These are phyloP conservation scores for Bettongia penicillata DNA, from an alignment of 2,113 vertebrate species.

Conservation along the genomic window DNA sequence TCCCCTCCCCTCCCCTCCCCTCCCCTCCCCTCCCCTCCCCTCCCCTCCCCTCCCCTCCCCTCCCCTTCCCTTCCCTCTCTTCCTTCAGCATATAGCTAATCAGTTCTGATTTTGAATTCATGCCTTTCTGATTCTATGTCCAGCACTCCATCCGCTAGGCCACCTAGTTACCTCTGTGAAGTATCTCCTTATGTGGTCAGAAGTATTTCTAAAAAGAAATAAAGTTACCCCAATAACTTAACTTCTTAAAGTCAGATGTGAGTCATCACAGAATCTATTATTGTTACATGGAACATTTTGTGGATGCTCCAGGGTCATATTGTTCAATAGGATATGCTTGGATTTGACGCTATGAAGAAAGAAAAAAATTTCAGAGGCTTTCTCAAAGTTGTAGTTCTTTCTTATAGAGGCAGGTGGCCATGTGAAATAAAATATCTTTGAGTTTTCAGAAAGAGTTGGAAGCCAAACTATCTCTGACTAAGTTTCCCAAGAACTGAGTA, in stretches of 20 bases:
- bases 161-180: neutral
- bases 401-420: neutral
- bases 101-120: neutral
- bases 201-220: neutral
- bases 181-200: no score
- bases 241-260: neutral
- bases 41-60: no score
- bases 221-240: neutral
- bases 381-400: neutral
- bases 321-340: neutral
- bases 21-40: no score
- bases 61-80: no score
- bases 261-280: neutral
- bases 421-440: neutral
- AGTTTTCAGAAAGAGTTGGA: neutral
- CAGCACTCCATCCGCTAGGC: neutral
- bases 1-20: no score
- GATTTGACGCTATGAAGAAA: neutral
- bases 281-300: neutral
- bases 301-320: no score
- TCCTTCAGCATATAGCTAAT: no score
- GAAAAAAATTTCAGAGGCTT: no score
- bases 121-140: neutral
- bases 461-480: neutral
- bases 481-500: neutral